Evolutionary conservation across 2,888 invertebrate genomes (phyloP).

Genomic region (Eledone cirrhosa): DNA sequence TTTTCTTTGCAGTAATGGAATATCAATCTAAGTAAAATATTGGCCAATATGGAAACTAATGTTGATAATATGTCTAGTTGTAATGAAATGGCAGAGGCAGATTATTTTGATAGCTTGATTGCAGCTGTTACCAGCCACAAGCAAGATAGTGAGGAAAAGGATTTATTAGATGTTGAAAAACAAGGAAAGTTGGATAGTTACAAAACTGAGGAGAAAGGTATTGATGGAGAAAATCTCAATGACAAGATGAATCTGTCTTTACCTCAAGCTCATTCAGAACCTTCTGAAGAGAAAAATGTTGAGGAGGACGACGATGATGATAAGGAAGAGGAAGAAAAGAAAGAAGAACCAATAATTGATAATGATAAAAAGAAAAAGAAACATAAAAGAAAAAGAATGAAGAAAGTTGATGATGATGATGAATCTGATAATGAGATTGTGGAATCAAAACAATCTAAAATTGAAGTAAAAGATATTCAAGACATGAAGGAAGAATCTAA

Average conservation of each 20-base stretch:
- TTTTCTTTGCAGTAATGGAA: not conserved
- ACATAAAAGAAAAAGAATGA: not conserved
- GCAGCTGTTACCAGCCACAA: conserved; percentile 1
- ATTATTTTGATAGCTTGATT: conserved; percentile 6
- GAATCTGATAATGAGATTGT: not conserved
- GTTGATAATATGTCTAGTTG: conserved; percentile 7
- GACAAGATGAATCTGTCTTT: too few species aligned
- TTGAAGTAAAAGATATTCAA: not conserved
- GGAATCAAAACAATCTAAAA: not conserved
- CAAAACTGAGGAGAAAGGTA: too few species aligned
- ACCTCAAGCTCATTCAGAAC: too few species aligned
- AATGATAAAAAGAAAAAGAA: not conserved
- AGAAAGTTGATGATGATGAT: not conserved
- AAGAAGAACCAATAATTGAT: not conserved
- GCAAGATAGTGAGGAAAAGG: not conserved
- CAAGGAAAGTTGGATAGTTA: too few species aligned
- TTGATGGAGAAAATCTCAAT: too few species aligned
- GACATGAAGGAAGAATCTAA: not conserved
- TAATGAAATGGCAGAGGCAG: conserved; percentile 10
- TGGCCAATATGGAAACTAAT: not conserved
- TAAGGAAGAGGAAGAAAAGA: not conserved
- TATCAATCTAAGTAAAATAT: not conserved
- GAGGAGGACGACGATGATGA: not conserved
- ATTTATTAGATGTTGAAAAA: too few species aligned
- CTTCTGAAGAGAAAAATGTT: not conserved